Conservation (phyloP, 2,113 vertebrate genomes). For the Myotis brandtii region DNA sequence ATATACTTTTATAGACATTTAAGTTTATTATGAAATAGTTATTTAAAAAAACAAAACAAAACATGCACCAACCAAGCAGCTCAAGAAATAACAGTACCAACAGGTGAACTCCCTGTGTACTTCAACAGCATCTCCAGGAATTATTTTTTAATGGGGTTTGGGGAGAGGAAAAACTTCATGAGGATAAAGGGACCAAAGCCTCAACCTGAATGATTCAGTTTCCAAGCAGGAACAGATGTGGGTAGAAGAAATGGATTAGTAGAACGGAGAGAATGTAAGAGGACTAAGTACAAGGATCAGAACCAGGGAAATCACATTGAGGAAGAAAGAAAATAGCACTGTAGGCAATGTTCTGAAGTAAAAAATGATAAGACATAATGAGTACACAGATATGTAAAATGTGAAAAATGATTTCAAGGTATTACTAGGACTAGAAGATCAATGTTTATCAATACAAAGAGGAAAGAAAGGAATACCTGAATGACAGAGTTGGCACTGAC, state of each 20-base stretch:
- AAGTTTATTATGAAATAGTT: slow-evolving; percentile 17
- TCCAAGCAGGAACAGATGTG: neutral
- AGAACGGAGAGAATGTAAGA: neutral
- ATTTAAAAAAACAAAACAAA: neutral
- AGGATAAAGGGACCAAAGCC: neutral
- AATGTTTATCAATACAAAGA: neutral
- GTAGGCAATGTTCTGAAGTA: neutral
- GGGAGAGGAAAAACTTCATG: neutral
- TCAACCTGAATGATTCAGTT: neutral
- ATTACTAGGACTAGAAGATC: neutral
- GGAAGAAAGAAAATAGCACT: slow-evolving; percentile 26
- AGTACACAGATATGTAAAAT: neutral
- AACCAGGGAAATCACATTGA: neutral
- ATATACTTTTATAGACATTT: slow-evolving; percentile 18
- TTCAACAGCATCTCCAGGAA: neutral
- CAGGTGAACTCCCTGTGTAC: neutral
- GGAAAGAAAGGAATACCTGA: neutral
- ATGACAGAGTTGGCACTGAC: neutral
- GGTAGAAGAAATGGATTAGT: neutral
- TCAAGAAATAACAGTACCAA: slow-evolving; percentile 40
- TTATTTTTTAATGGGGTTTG: neutral
- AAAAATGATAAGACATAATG: neutral
- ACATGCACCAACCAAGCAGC: neutral
- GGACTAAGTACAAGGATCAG: neutral
- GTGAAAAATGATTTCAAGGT: slow-evolving; percentile 4